Evolutionary conservation across 2,888 invertebrate species (phyloP), one percentile per base, ranked within the genome.

Genomic region (Pristionchus fissidentatus): DNA sequence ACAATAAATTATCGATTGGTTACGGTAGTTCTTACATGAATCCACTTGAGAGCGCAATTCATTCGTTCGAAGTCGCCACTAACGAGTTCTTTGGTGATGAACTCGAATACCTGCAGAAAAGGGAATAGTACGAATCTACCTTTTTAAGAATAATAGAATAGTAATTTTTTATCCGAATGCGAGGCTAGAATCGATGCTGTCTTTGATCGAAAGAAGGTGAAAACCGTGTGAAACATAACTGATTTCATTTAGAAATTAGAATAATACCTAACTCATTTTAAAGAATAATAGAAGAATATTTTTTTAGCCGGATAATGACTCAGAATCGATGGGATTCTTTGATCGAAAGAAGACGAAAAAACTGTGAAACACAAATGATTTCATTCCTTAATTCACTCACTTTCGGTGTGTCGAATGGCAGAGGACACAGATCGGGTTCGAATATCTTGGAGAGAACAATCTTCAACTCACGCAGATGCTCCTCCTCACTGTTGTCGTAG

Each of bases 391-490:
- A 41, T 43, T 38, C 3, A 55, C 97, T 98, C 95, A 98, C 95
- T 91, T 96, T 96, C 88, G 95, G 95, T n/a, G 96, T 95, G 91
- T 97, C 96, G 92, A 98, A 96, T 3, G 97, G 97, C 57, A 97
- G 94, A 79, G 98, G 97, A 86, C 96, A 96, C 95, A 97, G 96
- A 91, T 98, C 97, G 0, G 97, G 96, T 94, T 99, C 99, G 91
- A 99, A 94, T 85, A 98, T 96, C 95, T 98, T 98, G 92, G 96
- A 95, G 57, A 95, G 94, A 49, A 96, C 95, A 86, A 96, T 95
- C 93, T 96, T 96, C 26, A 97, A 93, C 92, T 97, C 96, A 78
- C 94, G 94, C 66, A 96, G 93, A 91, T 97, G 88, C 66, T 89
- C 88, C 70, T 92, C 91, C n/a, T 85, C 87, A 26, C 57, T 82